Percentiles rank a stretch among this genome's conserved stretches.
phyloP scores from a whole-genome alignment of 2,113 vertebrate species.

The Setophaga coronata region DNA sequence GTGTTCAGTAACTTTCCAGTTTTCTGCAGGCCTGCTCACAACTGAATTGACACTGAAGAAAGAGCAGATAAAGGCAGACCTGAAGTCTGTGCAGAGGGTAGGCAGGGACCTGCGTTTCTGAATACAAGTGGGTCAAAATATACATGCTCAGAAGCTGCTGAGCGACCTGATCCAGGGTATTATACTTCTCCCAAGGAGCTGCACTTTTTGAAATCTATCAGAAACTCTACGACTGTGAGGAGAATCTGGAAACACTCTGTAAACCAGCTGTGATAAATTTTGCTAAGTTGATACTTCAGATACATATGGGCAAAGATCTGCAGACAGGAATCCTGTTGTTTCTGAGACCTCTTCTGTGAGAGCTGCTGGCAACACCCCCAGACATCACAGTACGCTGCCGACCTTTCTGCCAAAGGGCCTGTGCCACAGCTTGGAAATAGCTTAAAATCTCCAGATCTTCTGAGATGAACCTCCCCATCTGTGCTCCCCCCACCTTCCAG shows the following conservation, averaged over 20 bases:
- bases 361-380: neutral
- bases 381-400: accelerated
- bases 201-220: constrained; percentile 24
- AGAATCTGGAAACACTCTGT: constrained; percentile 25
- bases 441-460: neutral
- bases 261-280: constrained; percentile 25
- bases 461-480: neutral
- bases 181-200: neutral
- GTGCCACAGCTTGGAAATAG: neutral
- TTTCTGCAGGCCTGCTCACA: constrained; percentile 19
- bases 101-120: neutral
- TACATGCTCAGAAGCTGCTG: neutral
- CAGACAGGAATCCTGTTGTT: neutral
- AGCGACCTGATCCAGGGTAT: neutral
- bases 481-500: neutral
- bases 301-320: neutral
- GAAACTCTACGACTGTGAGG: neutral
- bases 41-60: constrained; percentile 33
- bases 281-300: neutral
- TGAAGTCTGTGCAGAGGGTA: constrained; percentile 19
- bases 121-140: constrained; percentile 43
- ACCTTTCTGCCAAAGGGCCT: neutral
- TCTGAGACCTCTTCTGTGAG: neutral
- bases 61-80: constrained; percentile 19
- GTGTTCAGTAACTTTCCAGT: neutral